Percentiles rank a stretch among this genome's conserved stretches.
Evolutionary conservation across 2,113 vertebrate genomes (phyloP).

Genomic region (Marcusenius ussheri): DNA sequence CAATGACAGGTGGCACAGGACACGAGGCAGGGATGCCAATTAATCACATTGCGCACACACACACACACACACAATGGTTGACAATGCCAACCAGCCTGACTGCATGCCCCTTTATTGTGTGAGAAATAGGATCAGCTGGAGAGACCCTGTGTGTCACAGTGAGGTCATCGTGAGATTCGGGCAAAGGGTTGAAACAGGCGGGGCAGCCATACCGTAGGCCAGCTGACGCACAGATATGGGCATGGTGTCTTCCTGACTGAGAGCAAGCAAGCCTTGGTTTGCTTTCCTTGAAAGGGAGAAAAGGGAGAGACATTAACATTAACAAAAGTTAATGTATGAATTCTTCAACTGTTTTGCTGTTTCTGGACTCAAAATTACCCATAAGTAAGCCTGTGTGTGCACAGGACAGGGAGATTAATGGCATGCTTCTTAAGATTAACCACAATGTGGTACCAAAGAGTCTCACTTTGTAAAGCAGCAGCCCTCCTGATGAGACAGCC

Average conservation of each 20-base stretch:
- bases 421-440: neutral
- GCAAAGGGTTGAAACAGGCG: neutral
- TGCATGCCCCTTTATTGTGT: neutral
- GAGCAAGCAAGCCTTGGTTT: conserved; percentile 67
- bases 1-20: neutral
- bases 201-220: conserved; percentile 63
- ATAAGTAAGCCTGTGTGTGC: neutral
- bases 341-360: neutral
- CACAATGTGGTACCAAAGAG: neutral
- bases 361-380: neutral
- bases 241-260: conserved; percentile 70
- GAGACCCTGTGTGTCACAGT: neutral
- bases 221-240: conserved; percentile 69
- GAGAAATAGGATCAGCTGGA: neutral
- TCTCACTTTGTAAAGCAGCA: neutral
- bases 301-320: neutral
- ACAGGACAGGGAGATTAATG: neutral
- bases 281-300: conserved; percentile 63
- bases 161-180: neutral
- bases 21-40: neutral
- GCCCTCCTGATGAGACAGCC: neutral
- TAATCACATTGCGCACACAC: neutral
- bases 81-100: neutral
- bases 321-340: neutral
- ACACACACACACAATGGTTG: neutral